These are phyloP conservation scores for Babyrousa celebensis DNA, from an alignment of 2,797 vertebrate species.

Conservation along the genomic window DNA sequence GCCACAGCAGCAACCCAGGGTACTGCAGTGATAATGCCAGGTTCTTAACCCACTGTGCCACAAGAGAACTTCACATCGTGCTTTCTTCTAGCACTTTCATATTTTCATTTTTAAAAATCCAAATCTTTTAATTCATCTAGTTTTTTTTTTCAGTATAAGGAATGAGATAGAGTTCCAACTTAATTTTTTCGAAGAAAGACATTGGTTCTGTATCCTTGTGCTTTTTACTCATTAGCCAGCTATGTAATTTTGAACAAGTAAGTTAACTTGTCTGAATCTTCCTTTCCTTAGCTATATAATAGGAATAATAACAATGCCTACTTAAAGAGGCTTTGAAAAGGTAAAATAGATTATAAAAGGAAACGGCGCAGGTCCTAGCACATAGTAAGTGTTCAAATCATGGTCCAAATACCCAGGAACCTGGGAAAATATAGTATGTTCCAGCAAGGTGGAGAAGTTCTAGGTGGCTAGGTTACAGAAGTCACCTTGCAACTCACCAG, in stretches of 20 bases:
- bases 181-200: conserved; percentile 63
- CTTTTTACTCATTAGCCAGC: conserved; percentile 68
- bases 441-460: background rate
- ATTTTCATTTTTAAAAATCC: conserved; percentile 37
- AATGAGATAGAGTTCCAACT: conserved; percentile 44
- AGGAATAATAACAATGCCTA: conserved; percentile 17
- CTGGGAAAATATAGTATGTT: background rate
- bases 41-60: too few relatives aligned
- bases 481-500: background rate
- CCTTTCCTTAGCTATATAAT: conserved; percentile 40
- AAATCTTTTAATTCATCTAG: conserved; percentile 68
- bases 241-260: conserved; percentile 67
- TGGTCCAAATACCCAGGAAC: background rate
- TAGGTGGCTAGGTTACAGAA: background rate
- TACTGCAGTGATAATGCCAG: too few relatives aligned
- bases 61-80: too few relatives aligned
- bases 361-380: background rate
- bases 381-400: conserved; percentile 6
- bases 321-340: background rate
- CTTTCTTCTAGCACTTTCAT: background rate
- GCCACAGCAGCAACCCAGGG: too few relatives aligned
- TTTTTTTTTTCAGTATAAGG: conserved; percentile 68
- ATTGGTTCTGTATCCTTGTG: conserved; percentile 39
- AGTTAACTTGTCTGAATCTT: conserved; percentile 1
- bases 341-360: background rate